Percentiles rank a stretch among this genome's conserved stretches.
Conservation (phyloP, 2,888 invertebrate species). For the Macrosoma leucophasiata region DNA sequence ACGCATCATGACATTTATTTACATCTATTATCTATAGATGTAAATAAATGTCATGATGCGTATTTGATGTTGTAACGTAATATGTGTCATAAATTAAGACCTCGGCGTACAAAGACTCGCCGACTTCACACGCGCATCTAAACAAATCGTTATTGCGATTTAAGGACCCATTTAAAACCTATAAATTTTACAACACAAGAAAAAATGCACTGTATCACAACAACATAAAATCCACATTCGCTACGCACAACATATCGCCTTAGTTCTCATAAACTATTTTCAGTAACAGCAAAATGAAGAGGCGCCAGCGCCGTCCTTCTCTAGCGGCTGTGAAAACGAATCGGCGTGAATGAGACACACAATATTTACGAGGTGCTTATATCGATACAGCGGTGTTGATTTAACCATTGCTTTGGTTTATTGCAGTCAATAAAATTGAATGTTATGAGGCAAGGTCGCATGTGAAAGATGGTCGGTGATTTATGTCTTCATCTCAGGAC, state of each 20-base stretch:
- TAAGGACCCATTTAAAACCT: slow-evolving; percentile 73
- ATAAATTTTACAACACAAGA: slow-evolving; percentile 45
- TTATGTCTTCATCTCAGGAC: slow-evolving; percentile 63
- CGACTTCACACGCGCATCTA: slow-evolving; percentile 50
- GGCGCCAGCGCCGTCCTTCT: slow-evolving; percentile 40
- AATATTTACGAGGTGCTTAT: slow-evolving; percentile 71
- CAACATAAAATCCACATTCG: slow-evolving; percentile 36
- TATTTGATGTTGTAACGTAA: slow-evolving; percentile 21
- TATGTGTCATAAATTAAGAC: slow-evolving; percentile 46
- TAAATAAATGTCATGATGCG: too few species aligned
- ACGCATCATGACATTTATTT: too few species aligned
- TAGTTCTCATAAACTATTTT: slow-evolving; percentile 71
- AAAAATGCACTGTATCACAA: slow-evolving; percentile 29
- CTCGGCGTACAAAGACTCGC: slow-evolving; percentile 49
- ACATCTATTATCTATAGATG: too few species aligned
- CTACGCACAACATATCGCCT: slow-evolving; percentile 31
- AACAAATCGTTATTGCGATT: slow-evolving; percentile 75
- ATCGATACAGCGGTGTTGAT: slow-evolving; percentile 71
- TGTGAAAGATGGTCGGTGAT: slow-evolving; percentile 63
- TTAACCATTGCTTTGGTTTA: slow-evolving; percentile 74
- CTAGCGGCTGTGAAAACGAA: slow-evolving; percentile 20
- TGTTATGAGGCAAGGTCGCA: slow-evolving; percentile 75
- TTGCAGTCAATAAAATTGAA: slow-evolving; percentile 74
- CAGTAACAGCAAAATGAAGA: slow-evolving; percentile 64
- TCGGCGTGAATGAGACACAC: slow-evolving; percentile 38